Evolutionary conservation across 2,888 invertebrate genomes (phyloP).

Genomic region (Chaitophorus viminalis): DNA sequence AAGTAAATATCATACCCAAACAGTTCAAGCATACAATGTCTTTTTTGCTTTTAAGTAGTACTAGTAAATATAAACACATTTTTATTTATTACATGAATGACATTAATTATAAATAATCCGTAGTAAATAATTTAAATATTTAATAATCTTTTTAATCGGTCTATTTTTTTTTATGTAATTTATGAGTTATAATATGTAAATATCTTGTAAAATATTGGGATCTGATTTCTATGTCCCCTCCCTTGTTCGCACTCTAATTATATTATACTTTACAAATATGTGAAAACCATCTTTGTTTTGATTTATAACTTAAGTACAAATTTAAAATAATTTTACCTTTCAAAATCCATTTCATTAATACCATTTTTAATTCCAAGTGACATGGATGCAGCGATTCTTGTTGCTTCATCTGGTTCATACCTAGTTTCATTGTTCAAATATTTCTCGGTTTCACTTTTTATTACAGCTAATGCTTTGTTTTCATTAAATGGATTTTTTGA

Average conservation of each 20-base stretch:
- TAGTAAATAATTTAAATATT: no score
- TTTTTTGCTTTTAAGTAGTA: no score
- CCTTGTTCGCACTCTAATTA: no score
- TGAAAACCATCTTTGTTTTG: not conserved
- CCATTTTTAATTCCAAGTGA: conserved; percentile 40
- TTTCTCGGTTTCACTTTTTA: conserved; percentile 48
- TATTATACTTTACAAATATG: not conserved
- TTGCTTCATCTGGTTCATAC: conserved; percentile 44
- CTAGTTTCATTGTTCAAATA: conserved; percentile 48
- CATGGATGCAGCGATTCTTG: conserved; percentile 9
- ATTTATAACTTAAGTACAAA: not conserved
- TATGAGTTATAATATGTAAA: no score
- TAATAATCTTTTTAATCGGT: no score
- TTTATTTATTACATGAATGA: no score
- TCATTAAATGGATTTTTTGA: conserved; percentile 73
- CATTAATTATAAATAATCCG: no score
- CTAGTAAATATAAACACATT: no score
- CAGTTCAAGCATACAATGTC: no score
- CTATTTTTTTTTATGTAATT: no score
- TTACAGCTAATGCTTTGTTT: conserved; percentile 21
- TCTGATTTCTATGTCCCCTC: no score
- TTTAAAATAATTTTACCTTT: conserved; percentile 41
- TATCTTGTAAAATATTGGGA: not conserved
- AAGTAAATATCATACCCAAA: no score
- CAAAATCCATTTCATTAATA: conserved; percentile 51